Evolutionary conservation across 30 jellyfish, hydroid and myxozoan species (phyloP), one percentile per base, ranked within the genome.

Genomic region (Clytia hemisphaerica): DNA sequence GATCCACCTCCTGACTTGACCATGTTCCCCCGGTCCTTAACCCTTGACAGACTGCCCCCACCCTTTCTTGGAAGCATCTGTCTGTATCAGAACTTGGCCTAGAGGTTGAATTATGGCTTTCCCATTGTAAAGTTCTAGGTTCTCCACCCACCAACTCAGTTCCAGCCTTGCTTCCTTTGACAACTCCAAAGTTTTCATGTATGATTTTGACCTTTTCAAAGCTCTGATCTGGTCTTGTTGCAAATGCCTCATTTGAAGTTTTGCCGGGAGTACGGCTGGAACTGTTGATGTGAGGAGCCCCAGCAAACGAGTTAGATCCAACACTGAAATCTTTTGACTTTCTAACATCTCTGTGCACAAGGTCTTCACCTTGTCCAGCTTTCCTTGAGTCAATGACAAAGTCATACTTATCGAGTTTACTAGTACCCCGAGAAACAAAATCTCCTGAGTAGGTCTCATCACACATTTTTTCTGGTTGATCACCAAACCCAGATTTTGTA

Each of bases 401-500:
- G 49, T 55, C 70, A 55, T 55, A 5, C 32, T 26, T 19, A 26
- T 46, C 32, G 70, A 55, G 70, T 55, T 55, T 19, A 55, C 21
- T 24, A 3, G 28, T 26, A 24, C 49, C 21, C 70, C 70, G 28
- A 50, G 70, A 46, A 55, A 55, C 32, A 26, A 42, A 7, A 55
- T 55, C 6, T 19, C 18, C 21, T 55, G 28, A 46, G 9, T 55
- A 6, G 70, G 64, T 42, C 46, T 55, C 21, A 55, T 42, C 45
- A 15, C 6, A 16, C 46, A 55, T 26, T 55, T 55, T 5, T 55
- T 46, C 70, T 46, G 32, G 49, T 55, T 55, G 28, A 55, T 55
- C 27, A 55, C 27, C 24, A 55, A 55, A 19, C 70, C 70, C 70
- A 55, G 70, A 46, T 55, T 55, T 55, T 55, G 70, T 55, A 55